Evolutionary conservation across 2,888 invertebrate species (phyloP), one percentile per base, ranked within the genome.

Genomic region (Luperina nickerlii): DNA sequence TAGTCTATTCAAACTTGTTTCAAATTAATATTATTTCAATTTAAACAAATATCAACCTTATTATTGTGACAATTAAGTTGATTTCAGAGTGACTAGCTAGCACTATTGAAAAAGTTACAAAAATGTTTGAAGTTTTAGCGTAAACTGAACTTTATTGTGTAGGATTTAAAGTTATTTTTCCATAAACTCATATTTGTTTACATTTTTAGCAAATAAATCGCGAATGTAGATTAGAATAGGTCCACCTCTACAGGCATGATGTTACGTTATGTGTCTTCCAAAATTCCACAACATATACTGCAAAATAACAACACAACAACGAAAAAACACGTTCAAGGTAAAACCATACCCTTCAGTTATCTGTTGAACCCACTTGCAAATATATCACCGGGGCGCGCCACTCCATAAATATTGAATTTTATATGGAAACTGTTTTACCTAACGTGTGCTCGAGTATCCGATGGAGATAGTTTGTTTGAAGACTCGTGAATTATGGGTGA

Each of bases 351-450:
- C 84, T 81, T 78, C 77, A 81, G 83, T 80, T 88, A 88, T 88
- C 88, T 82, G 63, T 27, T 66, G 67, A 70, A 69, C 51, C 69
- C 84, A 86, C 86, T 84, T 78, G 80, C 78, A 79, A 81, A 88
- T 88, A 87, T 83, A 83, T 88, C 86, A 88, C 75, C 63, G 77
- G 63, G 67, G 65, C 68, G 63, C 70, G 67, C 62, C 71, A 66
- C 81, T 78, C 79, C 79, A 84, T 87, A 83, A 88, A 87, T 88
- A 88, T 88, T 80, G 85, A 81, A 88, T 88, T 85, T 87, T 81
- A 82, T 87, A 85, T 81, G 79, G 81, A 66, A 81, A 79, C 82
- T 78, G 80, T 76, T 85, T 72, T 71, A 79, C 81, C 69, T 76
- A 74, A 78, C 76, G 70, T 54, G 67, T 74, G 62, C 66, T 76